Conservation (phyloP, 2,113 vertebrate genomes). For the Neotoma lepida region DNA sequence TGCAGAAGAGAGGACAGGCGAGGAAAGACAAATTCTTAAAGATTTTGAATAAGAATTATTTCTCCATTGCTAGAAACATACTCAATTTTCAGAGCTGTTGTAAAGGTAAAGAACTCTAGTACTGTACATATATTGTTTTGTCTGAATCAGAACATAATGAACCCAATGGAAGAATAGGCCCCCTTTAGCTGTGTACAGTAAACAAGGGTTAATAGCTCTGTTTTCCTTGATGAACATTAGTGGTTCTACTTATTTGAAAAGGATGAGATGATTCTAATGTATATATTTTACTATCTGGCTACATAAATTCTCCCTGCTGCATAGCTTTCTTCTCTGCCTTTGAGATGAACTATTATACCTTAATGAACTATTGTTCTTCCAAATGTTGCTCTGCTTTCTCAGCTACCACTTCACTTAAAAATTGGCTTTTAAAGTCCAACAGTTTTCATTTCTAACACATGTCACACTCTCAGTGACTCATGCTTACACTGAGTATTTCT, state of each 20-base stretch:
- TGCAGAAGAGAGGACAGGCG: not conserved
- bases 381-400: conserved; percentile 1
- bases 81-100: not conserved
- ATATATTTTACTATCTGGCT: not conserved
- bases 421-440: conserved; percentile 48
- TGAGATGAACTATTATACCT: not conserved
- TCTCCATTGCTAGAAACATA: not conserved
- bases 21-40: not conserved
- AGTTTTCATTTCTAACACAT: conserved; percentile 44
- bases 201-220: not conserved
- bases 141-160: not conserved
- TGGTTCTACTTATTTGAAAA: not conserved
- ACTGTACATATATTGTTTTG: not conserved
- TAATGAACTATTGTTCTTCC: conserved; percentile 20
- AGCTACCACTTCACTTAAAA: conserved; percentile 57
- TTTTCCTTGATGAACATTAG: not conserved
- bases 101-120: not conserved
- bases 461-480: not conserved
- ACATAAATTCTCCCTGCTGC: not conserved
- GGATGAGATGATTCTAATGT: not conserved
- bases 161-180: not conserved
- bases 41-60: not conserved
- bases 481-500: not conserved
- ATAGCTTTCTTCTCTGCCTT: not conserved
- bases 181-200: rapidly evolving